A percentile compares a stretch with the other conserved stretches of the same genome.
phyloP scores from a whole-genome alignment of 1,140 invertebrate genomes.

The Antheraea pernyi region DNA sequence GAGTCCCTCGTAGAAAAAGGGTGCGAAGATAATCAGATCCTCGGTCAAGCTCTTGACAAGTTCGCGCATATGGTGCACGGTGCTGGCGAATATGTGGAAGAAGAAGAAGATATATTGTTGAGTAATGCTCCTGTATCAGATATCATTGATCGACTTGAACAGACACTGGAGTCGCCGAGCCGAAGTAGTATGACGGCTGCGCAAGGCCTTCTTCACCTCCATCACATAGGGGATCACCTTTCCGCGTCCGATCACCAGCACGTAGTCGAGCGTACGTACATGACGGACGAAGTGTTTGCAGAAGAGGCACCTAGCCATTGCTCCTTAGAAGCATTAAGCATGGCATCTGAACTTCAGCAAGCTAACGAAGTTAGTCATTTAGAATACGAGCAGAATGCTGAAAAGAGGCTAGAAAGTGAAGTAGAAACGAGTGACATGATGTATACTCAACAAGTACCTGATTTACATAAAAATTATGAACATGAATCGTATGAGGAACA shows the following conservation, averaged over 20 bases:
- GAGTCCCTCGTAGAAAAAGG: slow-evolving; percentile 81
- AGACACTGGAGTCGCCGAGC: slow-evolving; percentile 75
- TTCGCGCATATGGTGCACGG: slow-evolving; percentile 66
- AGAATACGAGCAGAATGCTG: slow-evolving; percentile 46
- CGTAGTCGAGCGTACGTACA: slow-evolving; percentile 42
- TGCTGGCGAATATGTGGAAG: slow-evolving; percentile 78
- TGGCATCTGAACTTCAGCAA: slow-evolving; percentile 40
- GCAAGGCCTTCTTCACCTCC: slow-evolving; percentile 65
- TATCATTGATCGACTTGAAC: slow-evolving; percentile 79
- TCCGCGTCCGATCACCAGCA: slow-evolving; percentile 38
- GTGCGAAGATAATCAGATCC: slow-evolving; percentile 80
- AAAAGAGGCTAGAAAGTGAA: slow-evolving; percentile 56
- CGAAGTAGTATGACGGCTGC: slow-evolving; percentile 70
- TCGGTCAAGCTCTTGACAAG: slow-evolving; percentile 72
- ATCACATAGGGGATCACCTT: slow-evolving; percentile 76
- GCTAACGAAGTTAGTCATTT: slow-evolving; percentile 46
- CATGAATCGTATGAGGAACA: slow-evolving; percentile 41
- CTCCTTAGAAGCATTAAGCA: slow-evolving; percentile 41
- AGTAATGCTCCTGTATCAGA: slow-evolving; percentile 78
- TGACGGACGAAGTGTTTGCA: slow-evolving; percentile 53
- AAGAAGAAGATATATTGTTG: slow-evolving; percentile 80
- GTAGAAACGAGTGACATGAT: slow-evolving; percentile 36
- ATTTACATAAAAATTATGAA: slow-evolving; percentile 46
- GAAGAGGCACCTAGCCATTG: slow-evolving; percentile 44
- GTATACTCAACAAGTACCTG: slow-evolving; percentile 59